A percentile compares a stretch with the other conserved stretches of the same genome.
These are phyloP conservation scores for Pilophorus perplexus DNA, from an alignment of 2,888 invertebrate genomes.

Conservation along the genomic window DNA sequence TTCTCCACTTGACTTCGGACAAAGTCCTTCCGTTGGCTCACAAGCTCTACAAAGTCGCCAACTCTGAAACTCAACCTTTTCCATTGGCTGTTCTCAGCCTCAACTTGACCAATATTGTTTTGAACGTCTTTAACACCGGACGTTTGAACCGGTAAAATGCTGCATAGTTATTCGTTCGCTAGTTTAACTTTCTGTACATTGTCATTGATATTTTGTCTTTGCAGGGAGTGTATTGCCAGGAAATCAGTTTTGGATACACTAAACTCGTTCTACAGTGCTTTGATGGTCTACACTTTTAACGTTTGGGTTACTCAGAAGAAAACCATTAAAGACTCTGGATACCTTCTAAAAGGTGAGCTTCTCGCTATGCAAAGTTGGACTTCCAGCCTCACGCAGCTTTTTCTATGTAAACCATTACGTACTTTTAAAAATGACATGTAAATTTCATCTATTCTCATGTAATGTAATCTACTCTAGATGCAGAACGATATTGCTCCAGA, in stretches of 20 bases:
- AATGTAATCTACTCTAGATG: slow-evolving; percentile 50
- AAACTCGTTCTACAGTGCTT: slow-evolving; percentile 55
- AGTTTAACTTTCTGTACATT: not conserved
- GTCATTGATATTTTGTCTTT: slow-evolving; percentile 47
- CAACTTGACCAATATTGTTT: slow-evolving; percentile 56
- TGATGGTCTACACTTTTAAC: slow-evolving; percentile 53
- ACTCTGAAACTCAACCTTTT: slow-evolving; percentile 56
- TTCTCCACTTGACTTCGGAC: slow-evolving; percentile 54
- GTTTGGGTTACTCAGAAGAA: slow-evolving; percentile 54
- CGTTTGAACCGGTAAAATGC: slow-evolving; percentile 55
- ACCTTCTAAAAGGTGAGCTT: slow-evolving; percentile 55
- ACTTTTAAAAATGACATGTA: not conserved
- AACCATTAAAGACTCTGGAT: slow-evolving; percentile 57
- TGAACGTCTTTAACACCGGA: slow-evolving; percentile 56
- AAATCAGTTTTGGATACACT: slow-evolving; percentile 53
- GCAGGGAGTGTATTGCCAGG: slow-evolving; percentile 54
- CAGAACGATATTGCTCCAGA: slow-evolving; percentile 51
- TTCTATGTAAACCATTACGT: too few relatives aligned
- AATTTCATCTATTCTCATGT: not conserved
- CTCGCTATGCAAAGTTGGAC: not conserved
- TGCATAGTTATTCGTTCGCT: not conserved
- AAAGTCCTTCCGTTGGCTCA: slow-evolving; percentile 51
- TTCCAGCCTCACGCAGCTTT: too few relatives aligned
- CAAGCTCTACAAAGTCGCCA: slow-evolving; percentile 54
- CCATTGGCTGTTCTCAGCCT: slow-evolving; percentile 58